Base-by-base conservation (phyloP, 2,113 vertebrate genomes). In the Nasalis larvatus region DNA sequence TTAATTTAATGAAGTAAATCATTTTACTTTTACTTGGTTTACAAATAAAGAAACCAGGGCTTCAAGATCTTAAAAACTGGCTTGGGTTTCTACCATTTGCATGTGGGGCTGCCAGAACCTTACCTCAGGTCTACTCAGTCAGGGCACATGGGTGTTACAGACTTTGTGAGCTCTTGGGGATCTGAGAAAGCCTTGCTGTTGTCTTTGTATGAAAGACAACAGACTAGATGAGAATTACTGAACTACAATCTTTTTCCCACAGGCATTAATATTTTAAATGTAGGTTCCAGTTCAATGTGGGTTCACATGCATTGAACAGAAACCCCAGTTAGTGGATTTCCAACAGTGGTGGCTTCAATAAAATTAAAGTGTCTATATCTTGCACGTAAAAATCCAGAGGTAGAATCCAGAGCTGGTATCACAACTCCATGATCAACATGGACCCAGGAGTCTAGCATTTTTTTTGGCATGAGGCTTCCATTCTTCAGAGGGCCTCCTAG, bases 21-120 rank as follows among this genome's bases (percentile, higher is more conserved):
- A 60, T 30, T 25, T 63, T 63, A 63, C 60, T 63, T 71, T 37
- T 85, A 69, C 45, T 90, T 73, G 47, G 47, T 71, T 71, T 76
- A 42, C 45, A 85, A 37, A 81, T 58, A 69, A 89, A n/a, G 10
- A 86, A 76, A 83, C 42, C 60, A 37, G 76, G 6, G 1, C 37
- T 69, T 76, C 10, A 37, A 66, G 74, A 80, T 45, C 13, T 66
- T 87, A 90, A 90, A 77, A 77, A 86, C 27, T 58, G 63, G 56
- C 23, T 3, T 37, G 27, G 5, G 21, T 76, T 81, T 85, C 40
- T 20, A 54, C 56, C n/a, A 52, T 11, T 35, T 63, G 27, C 12
- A 45, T 42, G 47, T 37, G 52, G 27, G 9, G 2, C 58, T 37
- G 60, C 69, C 25, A 32, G 27, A 42, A 14, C 78, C 83, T 52